Conservation (phyloP, 2,113 vertebrate species). For the Melanostigma gelatinosum region DNA sequence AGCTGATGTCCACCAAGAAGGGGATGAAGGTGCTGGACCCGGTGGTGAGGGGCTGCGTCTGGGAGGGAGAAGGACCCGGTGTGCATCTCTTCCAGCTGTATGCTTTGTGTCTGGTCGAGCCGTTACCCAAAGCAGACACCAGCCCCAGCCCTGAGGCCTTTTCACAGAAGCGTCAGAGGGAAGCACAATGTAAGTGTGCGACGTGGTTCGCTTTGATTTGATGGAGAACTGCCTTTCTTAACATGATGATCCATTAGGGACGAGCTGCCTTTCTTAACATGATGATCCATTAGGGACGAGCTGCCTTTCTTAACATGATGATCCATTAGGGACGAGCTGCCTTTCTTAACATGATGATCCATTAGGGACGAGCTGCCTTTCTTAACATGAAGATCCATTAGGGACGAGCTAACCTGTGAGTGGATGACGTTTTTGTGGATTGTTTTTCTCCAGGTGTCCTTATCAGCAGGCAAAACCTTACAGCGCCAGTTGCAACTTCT, state of each 20-base stretch:
- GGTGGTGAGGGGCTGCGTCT: slow-evolving; percentile 88
- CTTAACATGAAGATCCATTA: too few species aligned
- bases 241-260: not conserved
- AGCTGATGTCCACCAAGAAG: slow-evolving; percentile 92
- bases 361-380: not conserved
- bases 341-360: not conserved
- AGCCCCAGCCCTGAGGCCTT: slow-evolving; percentile 81
- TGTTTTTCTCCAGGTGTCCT: not conserved
- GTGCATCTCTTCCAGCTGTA: slow-evolving; percentile 86
- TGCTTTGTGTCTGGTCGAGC: slow-evolving; percentile 83
- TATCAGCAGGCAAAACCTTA: too few species aligned
- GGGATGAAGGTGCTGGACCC: slow-evolving; percentile 90
- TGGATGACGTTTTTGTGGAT: too few species aligned
- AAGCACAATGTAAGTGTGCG: slow-evolving; percentile 87
- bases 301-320: not conserved
- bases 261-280: not conserved
- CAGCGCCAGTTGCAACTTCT: too few species aligned
- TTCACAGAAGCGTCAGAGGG: slow-evolving; percentile 79
- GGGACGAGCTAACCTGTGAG: not conserved
- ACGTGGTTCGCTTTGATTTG: not conserved
- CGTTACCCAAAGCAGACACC: slow-evolving; percentile 79
- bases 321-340: too few species aligned
- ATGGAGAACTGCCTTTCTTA: not conserved
- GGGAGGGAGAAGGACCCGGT: slow-evolving; percentile 75
- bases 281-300: too few species aligned